phyloP scores from a whole-genome alignment of 1,140 invertebrate genomes.

The Caerostris darwini region DNA sequence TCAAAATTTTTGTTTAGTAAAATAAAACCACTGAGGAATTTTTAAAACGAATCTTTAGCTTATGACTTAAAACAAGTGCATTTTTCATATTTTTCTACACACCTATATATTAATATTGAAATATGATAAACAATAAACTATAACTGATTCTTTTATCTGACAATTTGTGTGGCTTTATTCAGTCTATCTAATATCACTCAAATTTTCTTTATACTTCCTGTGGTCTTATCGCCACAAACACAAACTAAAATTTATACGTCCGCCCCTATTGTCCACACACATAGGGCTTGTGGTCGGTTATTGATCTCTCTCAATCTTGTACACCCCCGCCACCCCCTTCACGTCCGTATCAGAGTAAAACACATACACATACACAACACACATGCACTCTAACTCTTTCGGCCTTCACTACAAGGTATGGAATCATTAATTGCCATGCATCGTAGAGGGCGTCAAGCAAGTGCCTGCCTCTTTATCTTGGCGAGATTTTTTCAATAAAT shows the following conservation, averaged over 20 bases:
- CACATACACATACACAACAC: slow-evolving; percentile 36
- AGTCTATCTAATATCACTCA: neutral
- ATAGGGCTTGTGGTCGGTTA: slow-evolving; percentile 30
- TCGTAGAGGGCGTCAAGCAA: slow-evolving; percentile 39
- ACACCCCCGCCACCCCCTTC: neutral
- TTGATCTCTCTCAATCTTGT: slow-evolving; percentile 51
- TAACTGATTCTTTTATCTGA: neutral
- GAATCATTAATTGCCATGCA: slow-evolving; percentile 60
- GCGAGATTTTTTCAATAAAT: slow-evolving; percentile 28
- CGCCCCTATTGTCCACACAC: slow-evolving; percentile 18
- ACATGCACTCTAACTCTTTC: slow-evolving; percentile 31
- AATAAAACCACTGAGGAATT: too few relatives aligned
- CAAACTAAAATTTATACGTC: slow-evolving; percentile 29
- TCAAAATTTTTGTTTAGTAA: too few relatives aligned
- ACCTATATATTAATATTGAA: too few relatives aligned
- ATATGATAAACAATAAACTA: neutral
- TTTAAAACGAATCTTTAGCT: too few relatives aligned
- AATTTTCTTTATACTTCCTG: neutral
- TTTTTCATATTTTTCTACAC: too few relatives aligned
- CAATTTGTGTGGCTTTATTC: neutral
- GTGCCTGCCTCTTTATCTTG: neutral
- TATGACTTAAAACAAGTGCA: too few relatives aligned
- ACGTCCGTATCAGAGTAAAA: neutral
- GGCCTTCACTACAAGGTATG: slow-evolving; percentile 13
- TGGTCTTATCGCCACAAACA: neutral